phyloP scores from a whole-genome alignment of 2,888 invertebrate genomes.

The Isoperla grammatica region DNA sequence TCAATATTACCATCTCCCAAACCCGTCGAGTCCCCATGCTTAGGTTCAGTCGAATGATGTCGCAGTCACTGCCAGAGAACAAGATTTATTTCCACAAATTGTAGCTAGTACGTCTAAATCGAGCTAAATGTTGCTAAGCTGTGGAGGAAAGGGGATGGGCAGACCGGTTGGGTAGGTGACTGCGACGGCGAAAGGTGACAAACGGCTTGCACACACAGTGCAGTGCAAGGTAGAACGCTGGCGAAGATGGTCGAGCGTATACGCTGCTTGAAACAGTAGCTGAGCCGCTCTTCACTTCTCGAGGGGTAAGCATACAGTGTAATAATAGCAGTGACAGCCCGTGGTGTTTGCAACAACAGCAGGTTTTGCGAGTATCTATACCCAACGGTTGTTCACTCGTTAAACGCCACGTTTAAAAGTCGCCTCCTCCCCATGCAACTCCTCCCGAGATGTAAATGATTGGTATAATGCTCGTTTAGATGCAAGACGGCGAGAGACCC shows the following conservation, averaged over 20 bases:
- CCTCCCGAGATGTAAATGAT: no score
- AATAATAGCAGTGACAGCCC: neutral
- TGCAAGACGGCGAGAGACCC: neutral
- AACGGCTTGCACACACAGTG: slow-evolving; percentile 20
- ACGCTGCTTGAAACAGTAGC: neutral
- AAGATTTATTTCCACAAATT: no score
- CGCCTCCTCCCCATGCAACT: neutral
- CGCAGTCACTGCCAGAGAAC: no score
- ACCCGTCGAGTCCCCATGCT: no score
- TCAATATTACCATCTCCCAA: no score
- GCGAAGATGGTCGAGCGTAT: neutral
- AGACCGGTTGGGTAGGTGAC: neutral
- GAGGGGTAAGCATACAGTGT: neutral
- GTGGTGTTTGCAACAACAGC: neutral
- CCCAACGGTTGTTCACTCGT: slow-evolving; percentile 10
- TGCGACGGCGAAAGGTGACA: slow-evolving; percentile 25
- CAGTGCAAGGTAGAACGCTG: neutral
- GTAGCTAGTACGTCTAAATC: no score
- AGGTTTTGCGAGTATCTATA: neutral
- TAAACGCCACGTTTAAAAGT: neutral
- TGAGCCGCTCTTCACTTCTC: no score
- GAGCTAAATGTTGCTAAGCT: neutral
- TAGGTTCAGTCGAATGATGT: no score
- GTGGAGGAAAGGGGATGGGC: neutral
- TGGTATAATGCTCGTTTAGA: no score